These are phyloP conservation scores for Opisthocomus hoazin DNA, from an alignment of 2,113 vertebrate species.

Conservation along the genomic window DNA sequence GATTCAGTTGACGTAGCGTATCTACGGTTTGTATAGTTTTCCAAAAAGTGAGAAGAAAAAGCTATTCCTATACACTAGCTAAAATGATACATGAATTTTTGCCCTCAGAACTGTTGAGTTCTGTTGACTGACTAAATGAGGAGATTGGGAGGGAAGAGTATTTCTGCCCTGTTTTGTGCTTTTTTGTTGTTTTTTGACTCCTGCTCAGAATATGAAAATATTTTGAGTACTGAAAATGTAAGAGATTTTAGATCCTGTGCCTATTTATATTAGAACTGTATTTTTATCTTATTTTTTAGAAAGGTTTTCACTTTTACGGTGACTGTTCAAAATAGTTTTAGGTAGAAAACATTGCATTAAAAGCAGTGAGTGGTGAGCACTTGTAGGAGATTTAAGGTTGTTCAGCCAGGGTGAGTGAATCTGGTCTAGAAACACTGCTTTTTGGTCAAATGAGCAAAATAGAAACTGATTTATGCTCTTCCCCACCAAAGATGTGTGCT, in stretches of 20 bases:
- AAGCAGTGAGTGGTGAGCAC: not conserved
- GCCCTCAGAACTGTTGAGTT: not conserved
- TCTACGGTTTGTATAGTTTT: not conserved
- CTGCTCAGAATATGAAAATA: not conserved
- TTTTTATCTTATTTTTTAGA: not conserved
- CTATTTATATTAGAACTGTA: not conserved
- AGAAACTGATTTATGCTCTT: not conserved
- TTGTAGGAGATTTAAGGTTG: not conserved
- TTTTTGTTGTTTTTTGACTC: not conserved
- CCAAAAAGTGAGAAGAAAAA: not conserved
- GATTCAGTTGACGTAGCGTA: accelerated
- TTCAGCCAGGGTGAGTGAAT: not conserved
- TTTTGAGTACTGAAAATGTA: not conserved
- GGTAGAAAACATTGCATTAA: not conserved
- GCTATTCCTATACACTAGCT: not conserved
- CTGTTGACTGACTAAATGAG: not conserved
- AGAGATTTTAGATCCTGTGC: not conserved
- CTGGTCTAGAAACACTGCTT: not conserved
- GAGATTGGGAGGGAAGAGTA: not conserved
- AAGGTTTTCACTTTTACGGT: not conserved
- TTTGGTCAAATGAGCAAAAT: not conserved
- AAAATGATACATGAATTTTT: not conserved
- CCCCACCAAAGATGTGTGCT: not conserved
- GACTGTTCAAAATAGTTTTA: not conserved
- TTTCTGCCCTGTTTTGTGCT: not conserved